Evolutionary conservation across 1,140 invertebrate species (phyloP), one percentile per base, ranked within the genome.

Genomic region (Aricia agestis): DNA sequence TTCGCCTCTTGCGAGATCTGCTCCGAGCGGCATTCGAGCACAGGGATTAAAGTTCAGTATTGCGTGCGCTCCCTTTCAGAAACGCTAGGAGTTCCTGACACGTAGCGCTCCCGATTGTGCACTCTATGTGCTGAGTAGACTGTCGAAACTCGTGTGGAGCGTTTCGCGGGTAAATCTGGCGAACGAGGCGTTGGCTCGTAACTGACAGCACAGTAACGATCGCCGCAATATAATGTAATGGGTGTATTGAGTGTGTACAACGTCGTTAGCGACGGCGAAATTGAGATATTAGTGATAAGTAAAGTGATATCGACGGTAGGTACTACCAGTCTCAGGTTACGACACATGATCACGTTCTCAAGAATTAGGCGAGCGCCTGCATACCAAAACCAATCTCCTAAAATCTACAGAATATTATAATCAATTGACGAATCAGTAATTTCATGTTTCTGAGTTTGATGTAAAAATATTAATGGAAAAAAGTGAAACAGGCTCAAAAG

Each of bases 181-280:
- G 45, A 52, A 52, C 45, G 45, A 52, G 45, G 45, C 45, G 45
- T 52, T 13, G 13, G 45, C 45, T 52, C 6, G 36, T 36, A 36
- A 5, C 45, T 13, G 45, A 52, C 13, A 15, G 45, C 45, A 13
- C 45, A 15, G 45, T 52, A 52, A 52, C 45, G 59, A 63, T 63
- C 18, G 7, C 59, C 18, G 18, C 19, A 63, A 63, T 63, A 19
- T 19, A 63, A 63, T 63, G 59, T 63, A 63, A 63, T 63, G 18
- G 10, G 18, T 63, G 19, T 63, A 63, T 63, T 9, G 59, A 63
- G 45, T 52, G 45, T 52, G 10, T 52, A 52, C 45, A 52, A 52
- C 45, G 10, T 52, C 45, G 45, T 52, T 52, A 52, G 45, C 13
- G 45, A 52, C 45, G 45, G 45, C 45, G 45, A 52, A 52, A 52